Evolutionary conservation across 2,797 vertebrate genomes (phyloP).

Genomic region (Sciurus vulgaris): DNA sequence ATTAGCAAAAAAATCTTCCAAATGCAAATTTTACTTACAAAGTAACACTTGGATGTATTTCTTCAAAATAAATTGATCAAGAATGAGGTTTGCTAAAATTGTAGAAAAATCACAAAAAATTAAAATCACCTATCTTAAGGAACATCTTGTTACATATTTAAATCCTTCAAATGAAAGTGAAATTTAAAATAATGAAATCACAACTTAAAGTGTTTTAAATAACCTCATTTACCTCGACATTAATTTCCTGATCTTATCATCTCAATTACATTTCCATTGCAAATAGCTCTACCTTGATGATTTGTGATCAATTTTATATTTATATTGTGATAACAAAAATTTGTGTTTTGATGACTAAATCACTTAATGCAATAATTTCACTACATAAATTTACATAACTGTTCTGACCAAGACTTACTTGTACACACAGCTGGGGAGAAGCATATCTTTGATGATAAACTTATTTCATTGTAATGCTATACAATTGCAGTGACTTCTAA

Average conservation of each 20-base stretch:
- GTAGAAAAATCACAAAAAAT: slow-evolving; percentile 18
- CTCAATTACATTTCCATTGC: slow-evolving; percentile 85
- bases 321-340: slow-evolving; percentile 79
- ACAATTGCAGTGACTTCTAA: neutral
- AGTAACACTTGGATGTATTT: neutral
- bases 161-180: slow-evolving; percentile 63
- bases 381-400: slow-evolving; percentile 71
- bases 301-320: slow-evolving; percentile 82
- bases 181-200: slow-evolving; percentile 79
- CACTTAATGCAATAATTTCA: slow-evolving; percentile 77
- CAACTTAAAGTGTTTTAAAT: slow-evolving; percentile 75
- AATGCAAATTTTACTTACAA: neutral
- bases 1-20: neutral
- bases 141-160: slow-evolving; percentile 47
- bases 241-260: slow-evolving; percentile 79
- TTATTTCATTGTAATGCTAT: neutral
- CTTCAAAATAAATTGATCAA: slow-evolving; percentile 21
- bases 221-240: slow-evolving; percentile 81
- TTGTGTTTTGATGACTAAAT: slow-evolving; percentile 77
- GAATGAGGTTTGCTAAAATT: slow-evolving; percentile 55
- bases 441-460: neutral
- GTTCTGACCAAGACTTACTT: slow-evolving; percentile 71
- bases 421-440: neutral
- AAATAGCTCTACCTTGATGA: slow-evolving; percentile 82
- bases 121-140: slow-evolving; percentile 60